Evolutionary conservation across 2,888 invertebrate genomes (phyloP).

Genomic region (Tetragonisca angustula): DNA sequence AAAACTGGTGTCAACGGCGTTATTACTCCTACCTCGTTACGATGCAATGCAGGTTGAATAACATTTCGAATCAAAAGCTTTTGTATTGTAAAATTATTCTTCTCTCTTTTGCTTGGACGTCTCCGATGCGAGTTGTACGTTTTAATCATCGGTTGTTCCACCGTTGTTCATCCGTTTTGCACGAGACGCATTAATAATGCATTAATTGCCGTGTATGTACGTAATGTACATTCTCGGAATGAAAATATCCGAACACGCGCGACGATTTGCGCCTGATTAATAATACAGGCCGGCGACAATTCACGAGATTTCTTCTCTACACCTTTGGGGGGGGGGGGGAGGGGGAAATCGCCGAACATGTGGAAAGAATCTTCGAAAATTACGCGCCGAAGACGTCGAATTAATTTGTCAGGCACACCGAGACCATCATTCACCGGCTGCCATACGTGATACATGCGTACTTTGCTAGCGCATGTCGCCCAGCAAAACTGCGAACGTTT

Average conservation of each 20-base stretch:
- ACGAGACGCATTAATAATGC: constrained; percentile 3
- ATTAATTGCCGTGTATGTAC: constrained; percentile 19
- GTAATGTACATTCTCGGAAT: background rate
- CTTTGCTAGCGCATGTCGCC: constrained; percentile 59
- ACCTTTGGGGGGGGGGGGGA: too few species aligned
- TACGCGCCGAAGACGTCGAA: constrained; percentile 47
- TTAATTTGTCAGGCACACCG: constrained; percentile 59
- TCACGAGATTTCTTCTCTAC: constrained; percentile 18
- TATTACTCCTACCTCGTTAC: too few species aligned
- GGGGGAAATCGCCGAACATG: background rate
- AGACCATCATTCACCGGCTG: constrained; percentile 61
- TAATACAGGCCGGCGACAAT: constrained; percentile 33
- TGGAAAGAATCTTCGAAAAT: constrained; percentile 32
- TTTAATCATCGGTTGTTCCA: too few species aligned
- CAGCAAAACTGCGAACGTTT: constrained; percentile 46
- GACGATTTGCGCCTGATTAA: constrained; percentile 42
- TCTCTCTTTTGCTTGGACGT: too few species aligned
- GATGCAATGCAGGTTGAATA: too few species aligned
- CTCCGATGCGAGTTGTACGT: too few species aligned
- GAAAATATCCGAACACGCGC: constrained; percentile 13
- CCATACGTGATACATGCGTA: constrained; percentile 18
- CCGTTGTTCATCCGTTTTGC: background rate
- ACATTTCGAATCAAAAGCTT: too few species aligned
- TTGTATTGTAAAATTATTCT: too few species aligned
- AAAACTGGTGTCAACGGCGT: too few species aligned